A percentile compares a stretch with the other conserved stretches of the same genome.
phyloP scores from a whole-genome alignment of 2,113 vertebrate species.

The Catharus bicknelli region DNA sequence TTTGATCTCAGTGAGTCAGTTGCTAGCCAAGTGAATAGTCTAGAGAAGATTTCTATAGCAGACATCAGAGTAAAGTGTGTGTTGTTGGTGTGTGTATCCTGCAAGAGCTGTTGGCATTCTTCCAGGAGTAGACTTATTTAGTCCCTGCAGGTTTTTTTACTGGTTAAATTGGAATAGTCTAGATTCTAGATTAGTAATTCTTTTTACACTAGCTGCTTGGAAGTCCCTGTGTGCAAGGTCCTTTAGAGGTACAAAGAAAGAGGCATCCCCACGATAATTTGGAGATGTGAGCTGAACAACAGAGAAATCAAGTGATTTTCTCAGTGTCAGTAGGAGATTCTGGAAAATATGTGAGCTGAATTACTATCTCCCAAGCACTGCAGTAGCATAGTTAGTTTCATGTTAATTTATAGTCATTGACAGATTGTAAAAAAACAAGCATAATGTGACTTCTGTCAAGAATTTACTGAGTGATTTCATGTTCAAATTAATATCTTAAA shows the following conservation, averaged over 20 bases:
- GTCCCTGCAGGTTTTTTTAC: not conserved
- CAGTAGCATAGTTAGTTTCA: not conserved
- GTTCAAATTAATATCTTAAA: not conserved
- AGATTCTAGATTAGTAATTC: conserved; percentile 15
- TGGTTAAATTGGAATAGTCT: conserved; percentile 7
- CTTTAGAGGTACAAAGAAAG: not conserved
- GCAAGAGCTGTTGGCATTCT: conserved; percentile 30
- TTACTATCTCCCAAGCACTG: not conserved
- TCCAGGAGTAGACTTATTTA: not conserved
- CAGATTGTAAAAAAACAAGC: not conserved
- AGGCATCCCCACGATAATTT: not conserved
- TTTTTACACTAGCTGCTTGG: not conserved
- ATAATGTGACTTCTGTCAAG: not conserved
- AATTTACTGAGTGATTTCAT: not conserved
- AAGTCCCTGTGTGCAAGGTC: not conserved
- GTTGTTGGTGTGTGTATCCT: conserved; percentile 12
- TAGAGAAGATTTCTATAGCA: conserved; percentile 17
- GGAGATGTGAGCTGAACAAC: not conserved
- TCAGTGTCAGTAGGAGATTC: not conserved
- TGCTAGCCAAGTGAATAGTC: conserved; percentile 6
- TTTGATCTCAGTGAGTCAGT: not conserved
- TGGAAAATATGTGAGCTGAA: not conserved
- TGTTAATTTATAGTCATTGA: not conserved
- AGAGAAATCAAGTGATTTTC: not conserved
- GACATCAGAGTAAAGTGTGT: conserved; percentile 8